Conservation (phyloP, 2,888 invertebrate genomes). For the Ormia ochracea region DNA sequence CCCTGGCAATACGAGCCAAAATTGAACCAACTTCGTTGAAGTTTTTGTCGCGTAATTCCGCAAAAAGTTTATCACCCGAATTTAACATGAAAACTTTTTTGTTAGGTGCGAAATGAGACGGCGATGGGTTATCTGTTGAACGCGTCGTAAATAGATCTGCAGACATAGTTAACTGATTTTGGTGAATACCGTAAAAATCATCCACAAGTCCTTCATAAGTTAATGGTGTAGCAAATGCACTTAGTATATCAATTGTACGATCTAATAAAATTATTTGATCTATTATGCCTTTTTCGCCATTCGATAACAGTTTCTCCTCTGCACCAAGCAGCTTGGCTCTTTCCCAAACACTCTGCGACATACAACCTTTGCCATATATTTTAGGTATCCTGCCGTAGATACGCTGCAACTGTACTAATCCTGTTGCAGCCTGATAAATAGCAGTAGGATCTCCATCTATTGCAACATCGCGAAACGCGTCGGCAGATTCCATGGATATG, state of each 20-base stretch:
- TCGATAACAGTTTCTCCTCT: constrained; percentile 77
- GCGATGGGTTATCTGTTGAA: constrained; percentile 76
- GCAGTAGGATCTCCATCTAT: constrained; percentile 93
- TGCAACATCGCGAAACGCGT: constrained; percentile 89
- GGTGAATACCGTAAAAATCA: constrained; percentile 92
- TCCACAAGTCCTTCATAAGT: constrained; percentile 99
- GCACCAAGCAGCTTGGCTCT: constrained; percentile 87
- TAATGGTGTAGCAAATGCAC: constrained; percentile 94
- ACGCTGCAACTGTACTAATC: constrained; percentile 89
- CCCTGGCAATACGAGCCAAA: constrained; percentile 90
- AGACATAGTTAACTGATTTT: constrained; percentile 88
- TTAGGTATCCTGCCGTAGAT: constrained; percentile 92
- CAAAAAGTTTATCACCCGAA: constrained; percentile 91
- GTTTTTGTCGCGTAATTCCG: constrained; percentile 93
- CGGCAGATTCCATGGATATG: constrained; percentile 92
- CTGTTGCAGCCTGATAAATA: constrained; percentile 91
- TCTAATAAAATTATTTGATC: constrained; percentile 94
- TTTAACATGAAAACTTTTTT: constrained; percentile 88
- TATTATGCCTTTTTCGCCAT: constrained; percentile 82
- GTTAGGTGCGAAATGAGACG: constrained; percentile 77
- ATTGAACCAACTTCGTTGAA: constrained; percentile 93
- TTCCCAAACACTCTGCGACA: constrained; percentile 93
- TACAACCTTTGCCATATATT: constrained; percentile 92
- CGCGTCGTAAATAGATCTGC: constrained; percentile 88
- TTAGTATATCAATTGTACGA: constrained; percentile 92